These are phyloP conservation scores for Eristalinus sepulchralis DNA, from an alignment of 2,888 invertebrate genomes.

Conservation along the genomic window DNA sequence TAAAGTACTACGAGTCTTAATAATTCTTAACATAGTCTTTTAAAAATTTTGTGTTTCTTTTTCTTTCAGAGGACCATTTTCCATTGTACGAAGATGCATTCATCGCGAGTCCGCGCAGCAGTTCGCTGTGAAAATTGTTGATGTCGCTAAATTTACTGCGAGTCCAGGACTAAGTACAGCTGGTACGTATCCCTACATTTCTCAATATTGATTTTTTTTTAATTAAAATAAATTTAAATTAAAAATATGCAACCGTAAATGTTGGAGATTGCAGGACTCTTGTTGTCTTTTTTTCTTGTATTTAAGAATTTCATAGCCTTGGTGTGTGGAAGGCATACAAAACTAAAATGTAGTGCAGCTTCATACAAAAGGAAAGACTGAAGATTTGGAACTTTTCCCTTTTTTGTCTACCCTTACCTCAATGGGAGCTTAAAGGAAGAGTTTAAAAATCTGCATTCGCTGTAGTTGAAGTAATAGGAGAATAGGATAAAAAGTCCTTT, in stretches of 20 bases:
- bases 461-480: slow-evolving; percentile 17
- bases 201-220: slow-evolving; percentile 7
- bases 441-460: slow-evolving; percentile 19
- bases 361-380: background rate
- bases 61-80: slow-evolving; percentile 93
- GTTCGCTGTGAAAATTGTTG: slow-evolving; percentile 99
- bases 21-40: background rate
- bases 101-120: slow-evolving; percentile 96
- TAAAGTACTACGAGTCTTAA: too few species aligned
- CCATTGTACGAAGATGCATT: slow-evolving; percentile 96
- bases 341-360: background rate
- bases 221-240: background rate
- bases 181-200: slow-evolving; percentile 83
- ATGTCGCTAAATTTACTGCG: slow-evolving; percentile 98
- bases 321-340: too few species aligned
- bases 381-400: slow-evolving; percentile 4
- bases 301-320: too few species aligned
- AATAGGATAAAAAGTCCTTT: slow-evolving; percentile 26
- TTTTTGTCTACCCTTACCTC: background rate
- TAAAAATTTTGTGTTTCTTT: slow-evolving; percentile 2
- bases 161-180: slow-evolving; percentile 98
- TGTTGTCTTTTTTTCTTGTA: too few species aligned
- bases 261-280: too few species aligned
- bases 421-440: background rate
- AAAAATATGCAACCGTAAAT: too few species aligned